These are phyloP conservation scores for Hirundichthys speculiger DNA, from an alignment of 2,113 vertebrate species.

Conservation along the genomic window DNA sequence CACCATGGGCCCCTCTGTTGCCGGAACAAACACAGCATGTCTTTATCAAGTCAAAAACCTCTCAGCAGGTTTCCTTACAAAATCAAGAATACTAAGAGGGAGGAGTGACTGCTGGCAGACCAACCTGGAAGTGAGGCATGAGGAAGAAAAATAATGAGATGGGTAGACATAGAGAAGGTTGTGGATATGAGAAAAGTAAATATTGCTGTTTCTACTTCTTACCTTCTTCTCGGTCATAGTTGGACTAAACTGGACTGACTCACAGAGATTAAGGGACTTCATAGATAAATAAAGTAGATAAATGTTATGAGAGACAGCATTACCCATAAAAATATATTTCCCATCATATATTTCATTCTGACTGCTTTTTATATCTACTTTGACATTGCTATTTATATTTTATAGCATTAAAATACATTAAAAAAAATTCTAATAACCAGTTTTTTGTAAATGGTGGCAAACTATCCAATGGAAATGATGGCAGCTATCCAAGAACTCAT, in stretches of 20 bases:
- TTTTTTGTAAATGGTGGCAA: too few relatives aligned
- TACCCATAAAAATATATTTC: conserved; percentile 6
- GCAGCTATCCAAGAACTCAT: too few relatives aligned
- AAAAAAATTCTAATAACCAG: too few relatives aligned
- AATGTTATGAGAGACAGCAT: neutral
- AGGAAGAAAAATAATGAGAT: conserved; percentile 19
- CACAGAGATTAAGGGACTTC: conserved; percentile 11
- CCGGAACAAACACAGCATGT: conserved; percentile 54
- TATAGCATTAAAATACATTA: too few relatives aligned
- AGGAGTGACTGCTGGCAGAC: conserved; percentile 8
- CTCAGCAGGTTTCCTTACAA: conserved; percentile 37
- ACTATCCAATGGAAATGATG: too few relatives aligned
- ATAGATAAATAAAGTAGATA: conserved; percentile 31
- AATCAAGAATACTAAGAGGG: conserved; percentile 14
- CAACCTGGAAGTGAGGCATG: conserved; percentile 31
- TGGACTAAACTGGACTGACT: neutral
- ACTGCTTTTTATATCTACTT: neutral
- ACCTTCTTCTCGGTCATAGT: neutral
- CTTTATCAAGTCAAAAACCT: conserved; percentile 52
- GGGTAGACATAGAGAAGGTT: conserved; percentile 22
- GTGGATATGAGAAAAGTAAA: too few relatives aligned
- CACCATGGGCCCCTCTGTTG: conserved; percentile 50
- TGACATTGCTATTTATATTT: too few relatives aligned
- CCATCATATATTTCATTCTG: neutral
- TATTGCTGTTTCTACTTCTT: conserved; percentile 23